Base-by-base conservation (phyloP, 2,113 vertebrate species). In the Orthochromis indermauri region DNA sequence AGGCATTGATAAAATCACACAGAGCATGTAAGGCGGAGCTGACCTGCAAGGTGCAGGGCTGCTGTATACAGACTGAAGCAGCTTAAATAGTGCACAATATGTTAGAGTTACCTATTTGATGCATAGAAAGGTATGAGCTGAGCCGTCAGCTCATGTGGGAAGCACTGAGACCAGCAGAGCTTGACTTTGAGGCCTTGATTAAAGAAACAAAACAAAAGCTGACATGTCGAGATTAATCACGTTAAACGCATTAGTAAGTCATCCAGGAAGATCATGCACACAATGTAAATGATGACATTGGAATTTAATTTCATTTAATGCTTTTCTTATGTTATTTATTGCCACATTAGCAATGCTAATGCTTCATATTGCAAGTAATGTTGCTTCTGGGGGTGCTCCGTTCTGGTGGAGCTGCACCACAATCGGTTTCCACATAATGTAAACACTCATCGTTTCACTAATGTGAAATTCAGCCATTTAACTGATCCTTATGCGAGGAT, bases 61-160 rank as follows among this genome's bases (percentile, higher is more conserved):
- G 17, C 24, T 78, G 24, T 1, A 1, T 28, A 28, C 16, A 4
- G 16, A 28, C 71, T 78, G 26, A 78, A 78, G 71, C 26, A 31
- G 3, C 42, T 49, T n/a, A 31, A 78, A 31, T 19, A 8, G 42
- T 28, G 16, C 6, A 19, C 42, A 17, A 5, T 49, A 31, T 78
- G 0, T 0, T 19, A 5, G 10, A 3, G 42, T 78, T 78, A 49
- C 16, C 24, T 47, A 28, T 0, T 0, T 28, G 42, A 78, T 49
- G 7, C 71, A 78, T 31, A 78, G 2, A 49, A 78, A 49, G 71
- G 71, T 49, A 1, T 78, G 10, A 78, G 42, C 42, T 0, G 26
- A 31, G 42, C 40, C 4, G 10, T 47, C 40, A 47, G 71, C 42
- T 78, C 24, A 13, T 3, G 24, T 31, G 16, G 0, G 24, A 16